These are phyloP conservation scores for Epsilonema sp. DNA, from an alignment of 2,888 invertebrate genomes.

Conservation along the genomic window DNA sequence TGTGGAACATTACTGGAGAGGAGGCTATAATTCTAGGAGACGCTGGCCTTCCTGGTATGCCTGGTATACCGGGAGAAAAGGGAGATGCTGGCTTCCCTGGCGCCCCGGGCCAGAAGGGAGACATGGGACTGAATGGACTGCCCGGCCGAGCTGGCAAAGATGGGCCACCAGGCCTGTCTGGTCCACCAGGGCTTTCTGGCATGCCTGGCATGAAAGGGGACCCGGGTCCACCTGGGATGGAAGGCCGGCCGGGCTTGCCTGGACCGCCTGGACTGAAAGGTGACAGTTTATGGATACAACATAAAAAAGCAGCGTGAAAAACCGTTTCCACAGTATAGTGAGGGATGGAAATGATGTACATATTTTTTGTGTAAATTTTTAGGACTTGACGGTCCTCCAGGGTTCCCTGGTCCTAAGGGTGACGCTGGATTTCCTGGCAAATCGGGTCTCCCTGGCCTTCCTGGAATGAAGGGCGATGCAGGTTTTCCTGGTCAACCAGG, in stretches of 20 bases:
- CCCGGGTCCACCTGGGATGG: constrained; percentile 11
- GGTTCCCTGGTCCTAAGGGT: constrained; percentile 17
- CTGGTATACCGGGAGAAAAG: constrained; percentile 39
- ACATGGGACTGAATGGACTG: constrained; percentile 18
- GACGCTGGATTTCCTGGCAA: constrained; percentile 15
- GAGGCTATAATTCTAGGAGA: too few relatives aligned
- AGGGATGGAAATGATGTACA: too few relatives aligned
- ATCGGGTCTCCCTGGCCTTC: constrained; percentile 19
- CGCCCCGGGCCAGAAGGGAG: constrained; percentile 35
- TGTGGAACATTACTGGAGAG: too few relatives aligned
- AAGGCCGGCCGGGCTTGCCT: constrained; percentile 41
- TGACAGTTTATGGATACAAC: too few relatives aligned
- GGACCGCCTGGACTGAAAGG: constrained; percentile 64
- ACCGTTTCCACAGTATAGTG: too few relatives aligned
- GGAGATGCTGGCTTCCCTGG: constrained; percentile 40
- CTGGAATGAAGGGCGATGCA: constrained; percentile 34
- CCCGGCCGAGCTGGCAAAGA: constrained; percentile 46
- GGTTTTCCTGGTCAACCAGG: constrained; percentile 24
- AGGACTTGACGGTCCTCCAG: too few relatives aligned
- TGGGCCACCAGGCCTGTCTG: constrained; percentile 56
- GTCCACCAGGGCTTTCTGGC: constrained; percentile 38
- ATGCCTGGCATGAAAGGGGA: constrained; percentile 20
- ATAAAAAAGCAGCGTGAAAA: too few relatives aligned
- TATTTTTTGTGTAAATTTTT: too few relatives aligned
- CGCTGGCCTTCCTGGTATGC: constrained; percentile 33